A percentile compares a stretch with the other conserved stretches of the same genome.
These are phyloP conservation scores for Bombyx huttoni DNA, from an alignment of 2,888 invertebrate genomes.

Conservation along the genomic window DNA sequence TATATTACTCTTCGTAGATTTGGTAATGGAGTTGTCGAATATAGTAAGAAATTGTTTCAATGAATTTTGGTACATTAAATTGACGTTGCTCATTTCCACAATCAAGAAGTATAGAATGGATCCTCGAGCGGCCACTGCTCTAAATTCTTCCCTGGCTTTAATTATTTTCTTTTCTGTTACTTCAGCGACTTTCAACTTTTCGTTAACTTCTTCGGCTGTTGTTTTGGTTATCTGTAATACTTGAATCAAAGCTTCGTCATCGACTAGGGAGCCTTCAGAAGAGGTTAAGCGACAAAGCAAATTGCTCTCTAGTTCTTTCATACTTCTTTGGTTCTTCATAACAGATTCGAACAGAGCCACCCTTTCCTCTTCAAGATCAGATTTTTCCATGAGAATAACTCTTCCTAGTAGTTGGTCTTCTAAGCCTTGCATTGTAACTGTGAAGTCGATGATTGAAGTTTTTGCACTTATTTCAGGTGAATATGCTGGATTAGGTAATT, in stretches of 20 bases:
- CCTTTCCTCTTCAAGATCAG: conserved; percentile 94
- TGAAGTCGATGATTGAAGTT: conserved; percentile 97
- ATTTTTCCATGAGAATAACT: conserved; percentile 96
- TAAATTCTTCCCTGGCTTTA: conserved; percentile 93
- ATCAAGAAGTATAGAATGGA: conserved; percentile 96
- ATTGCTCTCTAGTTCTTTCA: conserved; percentile 96
- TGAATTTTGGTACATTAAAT: conserved; percentile 97
- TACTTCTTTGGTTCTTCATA: conserved; percentile 94
- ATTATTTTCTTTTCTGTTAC: conserved; percentile 96
- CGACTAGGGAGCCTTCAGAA: conserved; percentile 93
- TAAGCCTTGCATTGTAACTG: conserved; percentile 95
- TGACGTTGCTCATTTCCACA: conserved; percentile 97
- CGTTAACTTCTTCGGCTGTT: conserved; percentile 94
- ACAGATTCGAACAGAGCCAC: conserved; percentile 95
- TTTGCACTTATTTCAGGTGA: conserved; percentile 97
- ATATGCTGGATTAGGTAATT: conserved; percentile 95
- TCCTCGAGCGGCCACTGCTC: conserved; percentile 94
- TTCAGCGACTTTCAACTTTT: conserved; percentile 92
- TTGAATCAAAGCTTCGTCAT: conserved; percentile 94
- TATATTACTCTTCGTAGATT: conserved; percentile 86
- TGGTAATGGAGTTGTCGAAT: conserved; percentile 94
- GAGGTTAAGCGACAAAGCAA: conserved; percentile 92
- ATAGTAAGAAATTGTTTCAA: conserved; percentile 93
- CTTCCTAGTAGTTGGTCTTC: conserved; percentile 95
- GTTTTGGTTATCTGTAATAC: conserved; percentile 89